These are phyloP conservation scores for Merluccius polli DNA, from an alignment of 2,797 vertebrate species.

Conservation along the genomic window DNA sequence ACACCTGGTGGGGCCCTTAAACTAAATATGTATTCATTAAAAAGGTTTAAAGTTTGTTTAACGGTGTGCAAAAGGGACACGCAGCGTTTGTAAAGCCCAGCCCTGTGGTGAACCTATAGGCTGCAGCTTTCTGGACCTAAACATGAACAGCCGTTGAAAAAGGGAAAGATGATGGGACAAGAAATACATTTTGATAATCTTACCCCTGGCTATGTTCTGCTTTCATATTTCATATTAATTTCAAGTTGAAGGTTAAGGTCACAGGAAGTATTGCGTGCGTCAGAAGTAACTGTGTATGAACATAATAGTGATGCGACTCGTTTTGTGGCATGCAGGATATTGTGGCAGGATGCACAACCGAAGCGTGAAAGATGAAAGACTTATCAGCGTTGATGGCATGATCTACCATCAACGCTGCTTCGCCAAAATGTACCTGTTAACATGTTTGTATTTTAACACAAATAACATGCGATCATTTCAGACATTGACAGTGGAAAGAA, in stretches of 20 bases:
- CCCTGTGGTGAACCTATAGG: background rate
- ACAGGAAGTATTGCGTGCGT: background rate
- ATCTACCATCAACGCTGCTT: too few relatives aligned
- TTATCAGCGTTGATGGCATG: too few relatives aligned
- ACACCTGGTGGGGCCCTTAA: too few relatives aligned
- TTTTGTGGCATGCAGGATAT: background rate
- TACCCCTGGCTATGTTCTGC: too few relatives aligned
- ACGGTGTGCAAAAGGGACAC: background rate
- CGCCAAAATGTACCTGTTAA: background rate
- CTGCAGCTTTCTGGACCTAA: background rate
- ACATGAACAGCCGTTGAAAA: background rate
- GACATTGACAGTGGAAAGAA: background rate
- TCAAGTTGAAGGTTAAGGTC: background rate
- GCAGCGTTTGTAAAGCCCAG: background rate
- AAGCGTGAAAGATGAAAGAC: background rate
- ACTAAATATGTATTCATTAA: background rate
- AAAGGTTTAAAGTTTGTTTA: background rate
- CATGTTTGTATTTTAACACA: background rate
- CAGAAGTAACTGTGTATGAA: background rate
- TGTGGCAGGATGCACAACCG: background rate
- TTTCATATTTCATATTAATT: too few relatives aligned
- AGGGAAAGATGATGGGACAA: background rate
- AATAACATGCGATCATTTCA: background rate
- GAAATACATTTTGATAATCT: background rate
- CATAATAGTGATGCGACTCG: background rate